Evolutionary conservation across 2,113 vertebrate genomes (phyloP).

Genomic region (Anoplopoma fimbria): DNA sequence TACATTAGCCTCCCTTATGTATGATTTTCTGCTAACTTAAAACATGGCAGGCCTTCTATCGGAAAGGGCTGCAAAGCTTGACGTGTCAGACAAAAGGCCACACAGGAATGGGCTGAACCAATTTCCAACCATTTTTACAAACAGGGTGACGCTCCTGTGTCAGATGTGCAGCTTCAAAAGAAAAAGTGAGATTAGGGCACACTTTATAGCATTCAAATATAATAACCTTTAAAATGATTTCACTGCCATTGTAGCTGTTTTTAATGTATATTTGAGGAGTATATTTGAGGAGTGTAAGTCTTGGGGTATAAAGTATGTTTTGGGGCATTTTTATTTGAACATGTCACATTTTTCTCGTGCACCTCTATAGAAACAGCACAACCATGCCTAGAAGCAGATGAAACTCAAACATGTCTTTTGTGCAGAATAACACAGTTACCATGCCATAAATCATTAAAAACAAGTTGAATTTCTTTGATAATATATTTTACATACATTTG

Average conservation of each 20-base stretch:
- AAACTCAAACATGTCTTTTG: background rate
- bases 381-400: background rate
- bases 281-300: no score
- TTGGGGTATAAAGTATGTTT: no score
- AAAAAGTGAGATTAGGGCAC: background rate
- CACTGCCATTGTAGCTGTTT: background rate
- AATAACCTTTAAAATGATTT: background rate
- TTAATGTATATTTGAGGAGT: background rate
- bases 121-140: background rate
- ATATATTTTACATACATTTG: no score
- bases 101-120: background rate
- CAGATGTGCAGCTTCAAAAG: background rate
- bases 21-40: background rate
- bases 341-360: background rate
- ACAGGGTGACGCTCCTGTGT: background rate
- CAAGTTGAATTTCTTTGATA: no score
- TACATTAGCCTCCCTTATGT: background rate
- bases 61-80: no score
- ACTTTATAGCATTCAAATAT: background rate
- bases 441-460: no score
- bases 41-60: background rate
- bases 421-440: no score
- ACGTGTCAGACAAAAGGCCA: background rate
- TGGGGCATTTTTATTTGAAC: background rate
- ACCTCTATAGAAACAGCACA: background rate